Percentiles rank a stretch among this genome's conserved stretches.
These are phyloP conservation scores for Paramuricea clavata DNA, from an alignment of 92 coral and sea anemone species.

Conservation along the genomic window DNA sequence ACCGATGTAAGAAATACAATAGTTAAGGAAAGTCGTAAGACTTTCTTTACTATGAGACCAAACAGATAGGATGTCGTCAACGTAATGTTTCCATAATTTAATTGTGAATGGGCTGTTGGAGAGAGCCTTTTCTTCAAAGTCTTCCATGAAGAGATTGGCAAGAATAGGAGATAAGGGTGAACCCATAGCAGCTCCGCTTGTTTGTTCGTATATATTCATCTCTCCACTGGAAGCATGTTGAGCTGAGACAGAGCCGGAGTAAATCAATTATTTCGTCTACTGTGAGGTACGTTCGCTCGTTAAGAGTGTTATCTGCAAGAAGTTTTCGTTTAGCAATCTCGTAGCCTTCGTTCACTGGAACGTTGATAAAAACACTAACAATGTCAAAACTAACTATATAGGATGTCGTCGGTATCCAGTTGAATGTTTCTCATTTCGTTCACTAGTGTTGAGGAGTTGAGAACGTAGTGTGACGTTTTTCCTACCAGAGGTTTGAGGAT, in stretches of 20 bases:
- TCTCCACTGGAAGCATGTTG: no score
- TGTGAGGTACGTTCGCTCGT: no score
- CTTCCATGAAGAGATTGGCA: not conserved
- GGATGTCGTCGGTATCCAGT: no score
- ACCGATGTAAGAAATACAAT: not conserved
- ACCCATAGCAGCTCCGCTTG: no score
- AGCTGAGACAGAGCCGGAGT: no score
- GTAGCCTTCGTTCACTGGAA: slow-evolving; percentile 27
- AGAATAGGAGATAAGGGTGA: no score
- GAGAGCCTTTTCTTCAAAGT: not conserved
- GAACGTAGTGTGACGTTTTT: slow-evolving; percentile 34
- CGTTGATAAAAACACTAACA: slow-evolving; percentile 34
- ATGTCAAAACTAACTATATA: slow-evolving; percentile 29
- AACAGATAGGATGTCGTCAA: not conserved
- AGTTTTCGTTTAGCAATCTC: not conserved
- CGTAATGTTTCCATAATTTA: not conserved
- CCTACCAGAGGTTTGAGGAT: slow-evolving; percentile 51
- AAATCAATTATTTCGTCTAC: no score
- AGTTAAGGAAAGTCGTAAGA: not conserved
- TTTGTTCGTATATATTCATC: no score
- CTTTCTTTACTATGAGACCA: slow-evolving; percentile 1
- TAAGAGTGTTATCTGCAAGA: no score
- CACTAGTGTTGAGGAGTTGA: not conserved
- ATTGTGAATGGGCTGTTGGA: not conserved
- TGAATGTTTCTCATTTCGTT: no score